A percentile compares a stretch with the other conserved stretches of the same genome.
Evolutionary conservation across 1,140 invertebrate genomes (phyloP).

Genomic region (Acromyrmex charruanus): DNA sequence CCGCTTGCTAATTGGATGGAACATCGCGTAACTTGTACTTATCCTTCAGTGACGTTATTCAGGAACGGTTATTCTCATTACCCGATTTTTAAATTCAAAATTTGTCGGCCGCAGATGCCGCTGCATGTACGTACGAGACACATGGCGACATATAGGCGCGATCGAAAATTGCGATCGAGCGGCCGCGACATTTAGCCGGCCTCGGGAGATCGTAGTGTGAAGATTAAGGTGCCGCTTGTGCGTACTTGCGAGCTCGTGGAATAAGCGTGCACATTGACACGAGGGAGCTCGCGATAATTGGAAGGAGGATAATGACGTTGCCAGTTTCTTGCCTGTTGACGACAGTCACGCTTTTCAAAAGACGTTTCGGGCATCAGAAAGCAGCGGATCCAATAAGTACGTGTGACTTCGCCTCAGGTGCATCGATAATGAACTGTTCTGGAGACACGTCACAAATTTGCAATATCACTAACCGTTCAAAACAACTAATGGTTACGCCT

Average conservation of each 20-base stretch:
- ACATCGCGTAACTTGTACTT: slow-evolving; percentile 22
- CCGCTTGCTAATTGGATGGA: slow-evolving; percentile 32
- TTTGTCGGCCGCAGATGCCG: slow-evolving; percentile 60
- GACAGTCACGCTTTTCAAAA: slow-evolving; percentile 70
- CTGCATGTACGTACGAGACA: neutral
- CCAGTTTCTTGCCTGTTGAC: slow-evolving; percentile 37
- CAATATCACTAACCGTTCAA: slow-evolving; percentile 48
- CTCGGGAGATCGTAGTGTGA: slow-evolving; percentile 55
- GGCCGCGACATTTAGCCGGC: slow-evolving; percentile 44
- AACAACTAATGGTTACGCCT: neutral
- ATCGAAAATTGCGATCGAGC: slow-evolving; percentile 68
- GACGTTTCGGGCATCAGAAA: slow-evolving; percentile 23
- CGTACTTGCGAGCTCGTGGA: slow-evolving; percentile 41
- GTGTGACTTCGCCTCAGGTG: slow-evolving; percentile 64
- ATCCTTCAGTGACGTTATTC: too few species aligned
- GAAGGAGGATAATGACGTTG: slow-evolving; percentile 70
- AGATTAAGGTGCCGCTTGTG: slow-evolving; percentile 60
- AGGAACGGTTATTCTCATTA: slow-evolving; percentile 27
- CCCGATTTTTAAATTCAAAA: slow-evolving; percentile 63
- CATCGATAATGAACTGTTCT: slow-evolving; percentile 60
- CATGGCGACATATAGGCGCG: slow-evolving; percentile 43
- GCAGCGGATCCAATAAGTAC: slow-evolving; percentile 7
- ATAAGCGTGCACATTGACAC: slow-evolving; percentile 67
- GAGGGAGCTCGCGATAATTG: slow-evolving; percentile 39
- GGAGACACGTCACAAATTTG: slow-evolving; percentile 67